These are phyloP conservation scores for Hetaerina titia DNA, from an alignment of 2,888 invertebrate genomes.

Conservation along the genomic window DNA sequence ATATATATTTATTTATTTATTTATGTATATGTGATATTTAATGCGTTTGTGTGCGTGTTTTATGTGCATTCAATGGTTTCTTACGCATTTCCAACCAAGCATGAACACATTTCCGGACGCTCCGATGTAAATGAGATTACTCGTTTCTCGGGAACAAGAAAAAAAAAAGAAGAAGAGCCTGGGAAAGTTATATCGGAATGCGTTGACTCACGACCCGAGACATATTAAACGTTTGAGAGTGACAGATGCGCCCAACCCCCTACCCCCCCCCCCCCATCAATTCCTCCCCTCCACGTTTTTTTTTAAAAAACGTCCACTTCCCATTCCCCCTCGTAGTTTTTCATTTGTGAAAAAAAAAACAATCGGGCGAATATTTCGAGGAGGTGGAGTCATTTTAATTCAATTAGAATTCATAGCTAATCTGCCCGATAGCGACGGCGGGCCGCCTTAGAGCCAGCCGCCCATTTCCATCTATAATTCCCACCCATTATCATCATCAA, in stretches of 20 bases:
- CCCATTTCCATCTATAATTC: not conserved
- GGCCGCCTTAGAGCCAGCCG: not conserved
- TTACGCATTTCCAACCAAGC: not conserved
- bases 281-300: not conserved
- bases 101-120: not conserved
- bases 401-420: constrained; percentile 7
- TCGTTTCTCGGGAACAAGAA: not conserved
- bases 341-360: not conserved
- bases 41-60: too few relatives aligned
- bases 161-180: not conserved
- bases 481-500: not conserved
- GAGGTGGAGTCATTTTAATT: not conserved
- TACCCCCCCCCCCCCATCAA: not conserved
- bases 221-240: not conserved
- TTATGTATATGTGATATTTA: too few relatives aligned
- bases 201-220: constrained; percentile 7
- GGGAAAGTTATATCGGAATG: constrained; percentile 10
- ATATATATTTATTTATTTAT: too few relatives aligned
- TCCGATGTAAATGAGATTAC: not conserved
- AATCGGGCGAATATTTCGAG: not conserved
- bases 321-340: too few relatives aligned
- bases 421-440: not conserved
- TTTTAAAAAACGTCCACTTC: too few relatives aligned
- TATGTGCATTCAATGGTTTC: not conserved
- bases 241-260: not conserved